A percentile compares a stretch with the other conserved stretches of the same genome.
Evolutionary conservation across 1,140 invertebrate species (phyloP).

Genomic region (Contarinia nasturtii): DNA sequence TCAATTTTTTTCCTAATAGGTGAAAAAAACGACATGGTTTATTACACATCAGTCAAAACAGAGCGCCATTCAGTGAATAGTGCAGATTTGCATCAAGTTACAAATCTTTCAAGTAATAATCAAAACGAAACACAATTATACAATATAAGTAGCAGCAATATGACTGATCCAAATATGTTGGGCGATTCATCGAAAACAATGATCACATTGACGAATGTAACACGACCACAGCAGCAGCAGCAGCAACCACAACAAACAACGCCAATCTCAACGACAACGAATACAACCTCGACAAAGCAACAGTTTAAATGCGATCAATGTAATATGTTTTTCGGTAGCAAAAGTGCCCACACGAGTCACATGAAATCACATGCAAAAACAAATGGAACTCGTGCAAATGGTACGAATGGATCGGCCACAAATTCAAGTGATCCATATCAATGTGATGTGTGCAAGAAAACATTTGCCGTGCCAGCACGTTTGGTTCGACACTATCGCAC

Average conservation of each 20-base stretch:
- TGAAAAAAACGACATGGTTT: background rate
- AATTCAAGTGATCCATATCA: constrained; percentile 50
- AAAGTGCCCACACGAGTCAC: constrained; percentile 36
- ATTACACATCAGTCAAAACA: no score
- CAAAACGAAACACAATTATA: background rate
- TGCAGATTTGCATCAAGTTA: background rate
- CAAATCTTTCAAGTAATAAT: background rate
- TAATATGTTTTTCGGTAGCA: constrained; percentile 34
- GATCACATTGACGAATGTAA: background rate
- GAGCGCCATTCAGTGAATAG: background rate
- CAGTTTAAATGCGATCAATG: constrained; percentile 33
- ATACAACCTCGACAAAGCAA: constrained; percentile 12
- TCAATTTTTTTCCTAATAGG: background rate
- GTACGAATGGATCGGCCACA: constrained; percentile 13
- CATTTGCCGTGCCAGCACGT: constrained; percentile 77
- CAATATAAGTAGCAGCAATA: background rate
- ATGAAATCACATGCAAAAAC: constrained; percentile 28
- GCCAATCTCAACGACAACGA: constrained; percentile 4
- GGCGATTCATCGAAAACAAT: background rate
- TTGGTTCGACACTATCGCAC: constrained; percentile 76
- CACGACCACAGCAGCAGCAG: constrained; percentile 9
- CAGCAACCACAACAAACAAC: constrained; percentile 7
- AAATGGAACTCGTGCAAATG: constrained; percentile 12
- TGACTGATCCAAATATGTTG: background rate
- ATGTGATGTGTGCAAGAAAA: constrained; percentile 81